Conservation (phyloP, 2,797 vertebrate genomes). For the Sebastes cheni region DNA sequence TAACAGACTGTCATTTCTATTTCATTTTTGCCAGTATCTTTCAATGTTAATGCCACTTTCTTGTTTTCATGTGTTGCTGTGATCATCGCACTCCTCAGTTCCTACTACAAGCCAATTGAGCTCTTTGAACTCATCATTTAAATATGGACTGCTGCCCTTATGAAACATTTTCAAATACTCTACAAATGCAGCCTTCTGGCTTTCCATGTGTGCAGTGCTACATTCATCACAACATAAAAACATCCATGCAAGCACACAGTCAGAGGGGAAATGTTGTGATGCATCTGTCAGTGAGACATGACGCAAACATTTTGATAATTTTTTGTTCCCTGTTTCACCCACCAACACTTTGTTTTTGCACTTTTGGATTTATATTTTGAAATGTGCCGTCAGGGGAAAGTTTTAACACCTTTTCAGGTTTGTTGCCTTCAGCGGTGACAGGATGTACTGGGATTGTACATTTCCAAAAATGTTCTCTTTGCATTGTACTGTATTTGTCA, state of each 20-base stretch:
- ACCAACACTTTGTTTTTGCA: background rate
- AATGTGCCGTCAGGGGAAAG: background rate
- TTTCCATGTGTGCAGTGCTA: background rate
- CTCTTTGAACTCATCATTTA: background rate
- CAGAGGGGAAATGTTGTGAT: background rate
- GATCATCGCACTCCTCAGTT: background rate
- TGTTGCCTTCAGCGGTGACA: conserved; percentile 13
- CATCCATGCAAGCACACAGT: background rate
- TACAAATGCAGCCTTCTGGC: background rate
- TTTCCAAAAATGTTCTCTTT: background rate
- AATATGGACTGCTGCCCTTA: background rate
- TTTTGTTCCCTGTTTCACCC: background rate
- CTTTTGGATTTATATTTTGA: conserved; percentile 9
- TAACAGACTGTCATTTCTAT: background rate
- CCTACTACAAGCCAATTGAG: background rate
- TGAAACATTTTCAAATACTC: background rate
- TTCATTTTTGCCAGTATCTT: background rate
- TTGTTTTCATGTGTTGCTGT: background rate
- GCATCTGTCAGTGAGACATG: background rate
- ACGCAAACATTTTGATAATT: background rate
- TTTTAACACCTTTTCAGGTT: background rate
- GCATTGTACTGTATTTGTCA: background rate
- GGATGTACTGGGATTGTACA: background rate
- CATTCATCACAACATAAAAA: background rate
- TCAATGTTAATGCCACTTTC: background rate